phyloP scores from a whole-genome alignment of 2,888 invertebrate genomes.

The Busseola fusca region DNA sequence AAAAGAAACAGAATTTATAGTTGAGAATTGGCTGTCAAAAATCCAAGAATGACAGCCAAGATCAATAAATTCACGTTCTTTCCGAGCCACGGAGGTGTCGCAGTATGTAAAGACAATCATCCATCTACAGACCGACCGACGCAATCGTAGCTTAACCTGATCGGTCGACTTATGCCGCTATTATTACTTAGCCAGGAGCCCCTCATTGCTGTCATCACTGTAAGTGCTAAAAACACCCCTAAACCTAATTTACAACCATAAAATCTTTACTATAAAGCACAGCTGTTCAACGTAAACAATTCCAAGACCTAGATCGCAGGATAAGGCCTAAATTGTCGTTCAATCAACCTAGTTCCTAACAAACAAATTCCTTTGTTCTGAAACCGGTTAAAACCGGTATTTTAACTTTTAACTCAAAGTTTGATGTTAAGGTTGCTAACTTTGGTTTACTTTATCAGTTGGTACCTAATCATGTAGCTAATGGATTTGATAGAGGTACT shows the following conservation, averaged over 20 bases:
- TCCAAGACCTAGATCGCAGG: conserved; percentile 67
- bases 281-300: conserved; percentile 66
- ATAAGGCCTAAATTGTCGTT: conserved; percentile 73
- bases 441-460: conserved; percentile 49
- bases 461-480: conserved; percentile 42
- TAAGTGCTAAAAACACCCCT: conserved; percentile 31
- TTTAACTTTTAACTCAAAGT: conserved; percentile 54
- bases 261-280: conserved; percentile 58
- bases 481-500: conserved; percentile 29
- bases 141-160: not conserved
- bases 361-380: conserved; percentile 74
- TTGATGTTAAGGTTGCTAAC: conserved; percentile 57
- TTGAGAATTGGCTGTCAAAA: not conserved
- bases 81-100: not conserved
- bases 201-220: conserved; percentile 28
- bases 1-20: not conserved
- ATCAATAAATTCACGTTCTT: not conserved
- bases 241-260: conserved; percentile 50
- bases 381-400: conserved; percentile 60
- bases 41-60: not conserved
- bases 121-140: not conserved
- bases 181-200: not conserved
- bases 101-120: too few species aligned
- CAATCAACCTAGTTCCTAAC: conserved; percentile 74
- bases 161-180: not conserved